Conservation (phyloP, 2,113 vertebrate species). For the Odontesthes bonariensis region DNA sequence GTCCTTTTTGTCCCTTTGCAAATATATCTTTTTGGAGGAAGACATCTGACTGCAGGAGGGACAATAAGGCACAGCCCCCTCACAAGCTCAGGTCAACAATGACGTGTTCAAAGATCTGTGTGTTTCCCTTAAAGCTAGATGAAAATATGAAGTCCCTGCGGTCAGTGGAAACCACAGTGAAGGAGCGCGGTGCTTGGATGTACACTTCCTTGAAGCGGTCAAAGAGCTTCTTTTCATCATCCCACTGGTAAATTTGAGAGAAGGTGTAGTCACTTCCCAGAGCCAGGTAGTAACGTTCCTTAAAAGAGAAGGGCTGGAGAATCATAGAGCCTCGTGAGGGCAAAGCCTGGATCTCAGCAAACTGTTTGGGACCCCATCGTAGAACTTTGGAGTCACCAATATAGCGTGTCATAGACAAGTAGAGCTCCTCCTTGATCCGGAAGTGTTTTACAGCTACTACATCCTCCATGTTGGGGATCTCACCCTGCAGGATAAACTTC, state of each 20-base stretch:
- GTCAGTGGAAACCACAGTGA: conserved; percentile 95
- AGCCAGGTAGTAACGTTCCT: conserved; percentile 92
- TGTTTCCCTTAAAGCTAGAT: conserved; percentile 98
- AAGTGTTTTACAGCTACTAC: conserved; percentile 96
- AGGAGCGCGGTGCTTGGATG: conserved; percentile 94
- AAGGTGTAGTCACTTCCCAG: conserved; percentile 98
- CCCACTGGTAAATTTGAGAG: conserved; percentile 97
- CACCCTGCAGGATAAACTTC: conserved; percentile 91
- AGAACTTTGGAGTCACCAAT: conserved; percentile 97
- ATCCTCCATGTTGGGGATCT: conserved; percentile 97
- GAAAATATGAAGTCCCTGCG: conserved; percentile 96
- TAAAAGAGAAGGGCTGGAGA: conserved; percentile 94
- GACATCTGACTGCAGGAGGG: conserved; percentile 55
- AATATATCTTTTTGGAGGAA: conserved; percentile 53
- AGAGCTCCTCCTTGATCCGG: conserved; percentile 89
- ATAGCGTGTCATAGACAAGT: conserved; percentile 93
- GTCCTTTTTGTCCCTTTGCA: conserved; percentile 28
- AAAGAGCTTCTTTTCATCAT: conserved; percentile 89
- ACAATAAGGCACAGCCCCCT: conserved; percentile 62
- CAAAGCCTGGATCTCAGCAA: conserved; percentile 93
- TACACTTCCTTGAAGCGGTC: conserved; percentile 96
- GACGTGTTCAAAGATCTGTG: conserved; percentile 96
- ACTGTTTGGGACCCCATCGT: conserved; percentile 92
- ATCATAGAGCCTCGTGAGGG: conserved; percentile 97
- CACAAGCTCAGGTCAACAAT: conserved; percentile 94